phyloP scores from a whole-genome alignment of 2,888 invertebrate species.

The Drosophila monieri region DNA sequence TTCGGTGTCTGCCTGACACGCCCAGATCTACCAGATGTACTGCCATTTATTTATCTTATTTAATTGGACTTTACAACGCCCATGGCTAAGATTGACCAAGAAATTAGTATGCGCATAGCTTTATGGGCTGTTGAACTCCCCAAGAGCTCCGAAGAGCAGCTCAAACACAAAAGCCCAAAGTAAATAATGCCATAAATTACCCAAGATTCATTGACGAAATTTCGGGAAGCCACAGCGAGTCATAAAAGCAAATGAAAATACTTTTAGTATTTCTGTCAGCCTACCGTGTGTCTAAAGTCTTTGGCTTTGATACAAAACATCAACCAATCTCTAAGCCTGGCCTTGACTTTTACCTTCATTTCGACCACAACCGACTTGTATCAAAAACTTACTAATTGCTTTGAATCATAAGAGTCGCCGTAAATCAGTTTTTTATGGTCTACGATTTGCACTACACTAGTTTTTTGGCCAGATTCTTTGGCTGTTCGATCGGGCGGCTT shows the following conservation, averaged over 20 bases:
- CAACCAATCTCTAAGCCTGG: conserved; percentile 30
- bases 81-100: conserved; percentile 27
- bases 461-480: conserved; percentile 8
- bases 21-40: conserved; percentile 6
- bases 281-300: not conserved
- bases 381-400: conserved; percentile 59
- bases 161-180: conserved; percentile 18
- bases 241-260: conserved; percentile 14
- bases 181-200: conserved; percentile 32
- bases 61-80: conserved; percentile 33
- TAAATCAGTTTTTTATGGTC: conserved; percentile 43
- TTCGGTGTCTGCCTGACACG: conserved; percentile 17
- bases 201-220: conserved; percentile 35
- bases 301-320: not conserved
- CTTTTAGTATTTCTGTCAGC: conserved; percentile 10
- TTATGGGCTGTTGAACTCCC: conserved; percentile 65
- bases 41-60: conserved; percentile 12
- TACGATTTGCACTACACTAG: conserved; percentile 23
- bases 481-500: conserved; percentile 2
- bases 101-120: conserved; percentile 66
- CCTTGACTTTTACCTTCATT: conserved; percentile 77
- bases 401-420: conserved; percentile 26
- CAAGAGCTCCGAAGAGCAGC: conserved; percentile 10
- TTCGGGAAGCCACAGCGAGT: conserved; percentile 36
- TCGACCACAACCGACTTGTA: conserved; percentile 24